Evolutionary conservation across 2,113 vertebrate species (phyloP), one percentile per base, ranked within the genome.

Genomic region (Salvelinus sp.): DNA sequence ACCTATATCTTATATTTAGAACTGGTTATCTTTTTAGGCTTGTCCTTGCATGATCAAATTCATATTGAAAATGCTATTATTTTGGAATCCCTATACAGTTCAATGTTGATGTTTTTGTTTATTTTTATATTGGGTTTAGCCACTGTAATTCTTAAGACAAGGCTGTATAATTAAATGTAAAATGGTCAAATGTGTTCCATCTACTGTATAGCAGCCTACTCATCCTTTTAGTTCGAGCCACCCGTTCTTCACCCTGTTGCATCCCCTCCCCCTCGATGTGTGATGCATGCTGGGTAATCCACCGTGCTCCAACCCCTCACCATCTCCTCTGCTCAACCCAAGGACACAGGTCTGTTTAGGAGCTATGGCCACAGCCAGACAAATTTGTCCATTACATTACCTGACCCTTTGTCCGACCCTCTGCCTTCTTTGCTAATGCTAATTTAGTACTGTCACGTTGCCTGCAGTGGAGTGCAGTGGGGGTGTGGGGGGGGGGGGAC

Each of bases 331-430:
- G 16, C 58, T 62, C 58, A 62, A 54, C 23, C 25, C 75, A 48
- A 72, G 60, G 27, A 77, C 60, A 48, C 16, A 0, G 60, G 58
- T n/a, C 75, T 23, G 68, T 38, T 23, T 7, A 54, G 9, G 14
- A 30, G 25, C 7, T 25, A 14, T 28, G 63, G 25, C n/a, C 63
- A 27, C n/a, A 23, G 62, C 25, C 23, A 23, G 63, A 65, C 63
- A 4, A 7, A 13, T 65, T 23, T 65, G 63, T 66, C 64, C 64
- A 66, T 13, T 47, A 64, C 25, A 28, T 22, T 47, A 64, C 72
- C 60, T 64, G 28, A 12, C 12, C 25, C 58, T 77, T 72, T 77
- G 76, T 77, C 70, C 20, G 10, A 22, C 64, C 64, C 64, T 66
- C 58, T 22, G 58, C n/a, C 58, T 62, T 54, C 58, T 62, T 62